phyloP scores from a whole-genome alignment of 2,797 vertebrate genomes.

The Myotis findleyi region DNA sequence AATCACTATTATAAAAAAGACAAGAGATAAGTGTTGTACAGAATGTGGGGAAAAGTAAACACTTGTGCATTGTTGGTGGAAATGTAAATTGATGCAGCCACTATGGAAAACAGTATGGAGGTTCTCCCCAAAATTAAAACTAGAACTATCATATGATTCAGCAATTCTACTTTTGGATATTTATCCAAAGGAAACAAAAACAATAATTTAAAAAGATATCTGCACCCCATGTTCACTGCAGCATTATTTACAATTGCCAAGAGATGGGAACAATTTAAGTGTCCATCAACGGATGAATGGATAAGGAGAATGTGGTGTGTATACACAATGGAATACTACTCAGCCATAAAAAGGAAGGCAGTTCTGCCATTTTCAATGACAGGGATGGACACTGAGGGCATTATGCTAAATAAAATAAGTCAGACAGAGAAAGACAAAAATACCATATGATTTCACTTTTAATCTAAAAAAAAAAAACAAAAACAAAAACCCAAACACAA shows the following conservation, averaged over 20 bases:
- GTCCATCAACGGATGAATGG: background rate
- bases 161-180: background rate
- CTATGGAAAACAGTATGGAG: background rate
- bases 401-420: background rate
- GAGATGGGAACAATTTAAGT: background rate
- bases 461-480: background rate
- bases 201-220: background rate
- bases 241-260: background rate
- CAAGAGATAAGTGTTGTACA: background rate
- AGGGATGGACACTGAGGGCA: background rate
- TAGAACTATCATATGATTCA: background rate
- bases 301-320: background rate
- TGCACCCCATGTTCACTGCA: background rate
- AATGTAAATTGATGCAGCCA: background rate
- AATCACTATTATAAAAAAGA: background rate
- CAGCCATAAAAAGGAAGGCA: background rate
- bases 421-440: background rate
- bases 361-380: background rate
- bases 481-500: background rate
- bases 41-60: background rate
- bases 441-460: background rate
- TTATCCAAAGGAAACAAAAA: conserved; percentile 18
- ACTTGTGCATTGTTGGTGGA: background rate
- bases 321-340: background rate
- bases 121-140: background rate